Percentiles rank a stretch among this genome's conserved stretches.
phyloP scores from a whole-genome alignment of 2,113 vertebrate genomes.

The Calonectris borealis region DNA sequence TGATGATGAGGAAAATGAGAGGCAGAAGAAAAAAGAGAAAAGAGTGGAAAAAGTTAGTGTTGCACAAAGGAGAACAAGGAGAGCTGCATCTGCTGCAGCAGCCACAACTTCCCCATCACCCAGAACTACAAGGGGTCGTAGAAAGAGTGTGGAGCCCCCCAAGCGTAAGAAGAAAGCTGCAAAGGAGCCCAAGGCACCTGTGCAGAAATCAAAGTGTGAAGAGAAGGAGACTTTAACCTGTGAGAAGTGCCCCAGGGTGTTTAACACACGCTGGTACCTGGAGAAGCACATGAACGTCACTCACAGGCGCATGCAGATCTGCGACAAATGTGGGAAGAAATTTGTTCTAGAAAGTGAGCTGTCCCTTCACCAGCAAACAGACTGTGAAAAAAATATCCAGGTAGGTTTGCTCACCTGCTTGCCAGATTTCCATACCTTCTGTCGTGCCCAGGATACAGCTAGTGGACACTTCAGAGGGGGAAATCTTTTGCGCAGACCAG shows the following conservation, averaged over 20 bases:
- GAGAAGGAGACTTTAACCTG: constrained; percentile 96
- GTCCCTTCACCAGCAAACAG: constrained; percentile 98
- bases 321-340: constrained; percentile 98
- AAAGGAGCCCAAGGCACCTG: constrained; percentile 78
- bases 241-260: constrained; percentile 97
- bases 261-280: constrained; percentile 99
- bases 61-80: constrained; percentile 79
- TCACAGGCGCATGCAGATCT: constrained; percentile 98
- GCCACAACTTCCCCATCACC: constrained; percentile 72
- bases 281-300: constrained; percentile 99
- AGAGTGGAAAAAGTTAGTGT: constrained; percentile 69
- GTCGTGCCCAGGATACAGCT: constrained; percentile 24
- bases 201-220: constrained; percentile 83
- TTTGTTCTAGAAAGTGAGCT: constrained; percentile 98
- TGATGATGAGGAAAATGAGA: constrained; percentile 81
- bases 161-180: constrained; percentile 82
- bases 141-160: constrained; percentile 81
- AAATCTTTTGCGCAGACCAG: constrained; percentile 2
- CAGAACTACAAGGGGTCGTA: constrained; percentile 85
- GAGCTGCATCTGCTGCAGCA: constrained; percentile 70
- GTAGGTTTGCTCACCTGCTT: constrained; percentile 78
- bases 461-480: constrained; percentile 43
- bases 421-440: constrained; percentile 52
- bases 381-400: constrained; percentile 99
- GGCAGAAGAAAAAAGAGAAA: constrained; percentile 84